Base-by-base conservation (phyloP, 2,113 vertebrate genomes). In the Dicerorhinus sumatrensis region DNA sequence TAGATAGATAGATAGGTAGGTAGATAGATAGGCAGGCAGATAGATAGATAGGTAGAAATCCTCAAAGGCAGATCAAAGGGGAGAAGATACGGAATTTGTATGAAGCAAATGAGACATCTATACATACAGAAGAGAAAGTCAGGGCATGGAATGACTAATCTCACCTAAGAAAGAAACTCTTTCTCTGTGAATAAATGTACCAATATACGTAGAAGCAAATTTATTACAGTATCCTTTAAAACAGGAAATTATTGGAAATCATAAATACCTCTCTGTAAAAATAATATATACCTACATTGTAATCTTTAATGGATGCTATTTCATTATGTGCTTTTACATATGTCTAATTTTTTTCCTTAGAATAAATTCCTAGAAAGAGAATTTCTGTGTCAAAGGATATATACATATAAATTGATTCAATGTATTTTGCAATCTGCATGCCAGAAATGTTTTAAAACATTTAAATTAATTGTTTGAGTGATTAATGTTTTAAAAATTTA, bases 311-410 rank as follows among this genome's bases (percentile, higher is more conserved):
- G 65, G 42, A 48, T 63, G 20, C 31, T 89, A 42, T 80, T 94
- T 89, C 29, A 96, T 58, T 89, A 72, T 91, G 77, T 86, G 31
- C 2, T 73, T 97, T 89, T 77, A 70, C 4, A 10, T 65, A 42
- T 31, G 63, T 89, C n/a, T 94, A n/a, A 73, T 31, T 42, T 92
- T 93, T 33, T 42, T 10, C 4, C 58, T 90, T 86, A 77, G 56
- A 31, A 77, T 94, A 96, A 92, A 65, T 85, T 86, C 20, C 4
- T 96, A 77, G 58, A 91, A 92, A 73, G 16, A 46, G 10, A 91
- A 76, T 72, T 92, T 60, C 39, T 69, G 3, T 91, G 42, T 58
- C 54, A 89, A 91, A 81, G 25, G 25, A 92, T 80, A 46, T 79
- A 80, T 3, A 46, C n/a, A 69, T 84, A 56, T 83, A 76, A 81